A percentile compares a stretch with the other conserved stretches of the same genome.
These are phyloP conservation scores for Poecile montanus DNA, from an alignment of 2,797 vertebrate species.

Conservation along the genomic window DNA sequence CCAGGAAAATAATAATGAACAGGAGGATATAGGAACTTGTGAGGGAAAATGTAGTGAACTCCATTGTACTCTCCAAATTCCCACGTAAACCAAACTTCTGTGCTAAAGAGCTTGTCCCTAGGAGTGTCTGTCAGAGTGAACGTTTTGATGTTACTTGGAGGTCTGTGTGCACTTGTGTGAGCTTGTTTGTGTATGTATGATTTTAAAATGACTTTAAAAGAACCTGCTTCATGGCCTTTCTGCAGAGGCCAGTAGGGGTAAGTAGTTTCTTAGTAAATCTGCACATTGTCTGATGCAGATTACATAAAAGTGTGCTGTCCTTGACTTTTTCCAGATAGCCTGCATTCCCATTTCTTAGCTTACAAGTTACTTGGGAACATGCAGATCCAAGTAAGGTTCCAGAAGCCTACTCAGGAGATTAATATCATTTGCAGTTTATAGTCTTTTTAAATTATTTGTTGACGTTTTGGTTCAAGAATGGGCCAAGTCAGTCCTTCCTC, in stretches of 20 bases:
- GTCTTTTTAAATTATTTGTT: slow-evolving; percentile 63
- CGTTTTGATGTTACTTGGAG: neutral
- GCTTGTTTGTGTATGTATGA: neutral
- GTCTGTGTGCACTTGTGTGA: neutral
- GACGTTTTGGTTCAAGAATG: slow-evolving; percentile 51
- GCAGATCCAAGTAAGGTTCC: slow-evolving; percentile 42
- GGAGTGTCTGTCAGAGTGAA: neutral
- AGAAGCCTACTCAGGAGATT: slow-evolving; percentile 45
- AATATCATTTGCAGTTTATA: slow-evolving; percentile 49
- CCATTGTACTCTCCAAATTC: neutral
- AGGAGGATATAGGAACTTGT: neutral
- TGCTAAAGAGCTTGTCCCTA: neutral
- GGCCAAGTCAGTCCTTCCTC: slow-evolving; percentile 53
- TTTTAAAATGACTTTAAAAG: neutral
- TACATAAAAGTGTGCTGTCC: neutral
- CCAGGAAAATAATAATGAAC: neutral
- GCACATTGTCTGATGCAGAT: neutral
- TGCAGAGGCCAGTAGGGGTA: neutral
- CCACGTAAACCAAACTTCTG: neutral
- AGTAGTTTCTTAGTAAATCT: neutral
- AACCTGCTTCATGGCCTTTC: neutral
- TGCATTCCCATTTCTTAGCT: slow-evolving; percentile 24
- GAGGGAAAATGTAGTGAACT: neutral
- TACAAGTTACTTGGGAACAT: slow-evolving; percentile 22
- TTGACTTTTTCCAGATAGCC: neutral